Base-by-base conservation (phyloP, 2,888 invertebrate genomes). In the Agriopis leucophaearia region DNA sequence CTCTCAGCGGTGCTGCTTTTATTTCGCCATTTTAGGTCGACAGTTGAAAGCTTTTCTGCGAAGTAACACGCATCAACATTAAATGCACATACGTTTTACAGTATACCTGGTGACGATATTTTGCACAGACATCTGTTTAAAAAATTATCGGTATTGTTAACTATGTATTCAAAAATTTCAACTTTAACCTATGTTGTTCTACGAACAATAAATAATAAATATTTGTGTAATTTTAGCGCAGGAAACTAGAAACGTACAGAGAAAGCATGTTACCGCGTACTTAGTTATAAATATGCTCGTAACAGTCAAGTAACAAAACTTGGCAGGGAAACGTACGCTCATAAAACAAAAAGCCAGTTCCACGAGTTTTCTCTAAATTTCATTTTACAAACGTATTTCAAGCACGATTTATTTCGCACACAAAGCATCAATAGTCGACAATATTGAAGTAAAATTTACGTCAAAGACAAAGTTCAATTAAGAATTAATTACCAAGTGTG, bases 11-110 rank as follows among this genome's bases (percentile, higher is more conserved):
- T 65, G 69, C 55, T 69, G 69, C 57, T 60, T 69, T 70, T 70
- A 70, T 71, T 74, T 72, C 66, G 56, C 68, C 63, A 73, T 70
- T 64, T 56, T 66, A 66, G 70, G 60, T 55, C 60, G 60, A 38
- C 56, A 63, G 55, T 70, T 47, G 52, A 58, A 65, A 67, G 67
- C 69, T 74, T 68, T 69, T 57, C 66, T 59, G 36, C 60, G n/a
- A 62, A 61, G 52, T 56, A 47, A 55, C 48, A 55, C 63, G 42
- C 54, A 15, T 59, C 50, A 36, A 48, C 44, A 47, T 62, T 45
- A 54, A 27, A 57, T 36, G 36, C 13, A 38, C 35, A 18, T 40
- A 35, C 27, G 45, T 15, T 8, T 15, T n/a, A 45, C n/a, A 42
- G 12, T 42, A 5, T 8, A 51, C 7, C 15, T 40, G 10, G 42